These are phyloP conservation scores for Galaxias olidus DNA, from an alignment of 2,797 vertebrate species.

Conservation along the genomic window DNA sequence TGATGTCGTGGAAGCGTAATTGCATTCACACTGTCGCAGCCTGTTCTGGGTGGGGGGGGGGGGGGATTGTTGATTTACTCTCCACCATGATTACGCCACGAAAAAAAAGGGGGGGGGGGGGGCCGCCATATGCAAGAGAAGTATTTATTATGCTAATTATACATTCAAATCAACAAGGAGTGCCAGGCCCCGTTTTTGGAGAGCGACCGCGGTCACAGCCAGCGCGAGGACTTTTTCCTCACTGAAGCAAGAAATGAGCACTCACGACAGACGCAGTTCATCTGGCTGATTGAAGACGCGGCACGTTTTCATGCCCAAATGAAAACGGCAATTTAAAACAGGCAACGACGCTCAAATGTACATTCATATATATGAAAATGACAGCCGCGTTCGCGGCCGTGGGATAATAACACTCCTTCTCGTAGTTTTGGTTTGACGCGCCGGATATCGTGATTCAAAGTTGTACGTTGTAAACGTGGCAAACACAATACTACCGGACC, in stretches of 20 bases:
- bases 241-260: constrained; percentile 65
- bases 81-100: constrained; percentile 57
- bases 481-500: too few relatives aligned
- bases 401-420: too few relatives aligned
- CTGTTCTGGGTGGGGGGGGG: constrained; percentile 45
- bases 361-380: constrained; percentile 45
- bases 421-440: too few relatives aligned
- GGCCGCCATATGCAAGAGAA: constrained; percentile 59
- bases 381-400: constrained; percentile 32
- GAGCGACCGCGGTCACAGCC: constrained; percentile 61
- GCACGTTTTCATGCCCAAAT: constrained; percentile 51
- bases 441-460: too few relatives aligned
- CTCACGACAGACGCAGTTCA: constrained; percentile 71
- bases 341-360: constrained; percentile 31
- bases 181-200: constrained; percentile 50
- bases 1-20: constrained; percentile 59
- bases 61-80: constrained; percentile 61
- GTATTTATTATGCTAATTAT: constrained; percentile 77
- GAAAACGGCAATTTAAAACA: constrained; percentile 45
- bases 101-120: too few relatives aligned
- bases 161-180: constrained; percentile 71
- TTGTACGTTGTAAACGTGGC: too few relatives aligned
- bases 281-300: constrained; percentile 66
- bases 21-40: constrained; percentile 52
- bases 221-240: constrained; percentile 54